phyloP scores from a whole-genome alignment of 2,888 invertebrate genomes.

The Pogonocherus hispidulus region DNA sequence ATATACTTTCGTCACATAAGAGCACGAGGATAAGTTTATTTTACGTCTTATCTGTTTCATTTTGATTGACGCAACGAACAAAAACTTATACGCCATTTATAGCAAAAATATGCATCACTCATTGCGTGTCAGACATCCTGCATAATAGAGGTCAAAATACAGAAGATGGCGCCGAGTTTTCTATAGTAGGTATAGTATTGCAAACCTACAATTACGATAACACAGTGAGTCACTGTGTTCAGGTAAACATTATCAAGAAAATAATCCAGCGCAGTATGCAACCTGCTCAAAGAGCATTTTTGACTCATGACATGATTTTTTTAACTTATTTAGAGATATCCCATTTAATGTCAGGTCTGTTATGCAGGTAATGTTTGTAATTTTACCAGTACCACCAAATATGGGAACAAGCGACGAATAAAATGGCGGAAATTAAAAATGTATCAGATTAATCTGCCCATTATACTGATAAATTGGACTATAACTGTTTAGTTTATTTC shows the following conservation, averaged over 20 bases:
- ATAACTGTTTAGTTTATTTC: not conserved
- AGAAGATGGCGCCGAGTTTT: constrained; percentile 7
- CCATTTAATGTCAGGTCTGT: not conserved
- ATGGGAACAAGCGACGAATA: constrained; percentile 1
- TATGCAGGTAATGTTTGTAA: not conserved
- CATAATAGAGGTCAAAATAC: constrained; percentile 27
- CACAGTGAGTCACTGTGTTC: constrained; percentile 8
- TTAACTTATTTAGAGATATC: constrained; percentile 5
- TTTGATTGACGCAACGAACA: not conserved
- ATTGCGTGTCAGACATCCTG: not conserved
- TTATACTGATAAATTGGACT: not conserved
- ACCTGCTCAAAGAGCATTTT: constrained; percentile 18
- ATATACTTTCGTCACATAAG: not conserved
- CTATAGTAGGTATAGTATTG: constrained; percentile 16
- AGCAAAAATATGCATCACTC: not conserved
- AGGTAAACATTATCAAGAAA: constrained; percentile 28
- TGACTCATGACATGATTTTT: constrained; percentile 17
- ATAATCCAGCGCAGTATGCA: constrained; percentile 4
- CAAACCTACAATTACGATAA: constrained; percentile 16
- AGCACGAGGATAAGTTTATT: not conserved
- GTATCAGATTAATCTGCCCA: not conserved
- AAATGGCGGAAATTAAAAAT: not conserved
- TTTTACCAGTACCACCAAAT: not conserved
- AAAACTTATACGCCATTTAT: not conserved
- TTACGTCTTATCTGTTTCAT: not conserved